Evolutionary conservation across 2,888 invertebrate species (phyloP).

Genomic region (Octodonta nipae): DNA sequence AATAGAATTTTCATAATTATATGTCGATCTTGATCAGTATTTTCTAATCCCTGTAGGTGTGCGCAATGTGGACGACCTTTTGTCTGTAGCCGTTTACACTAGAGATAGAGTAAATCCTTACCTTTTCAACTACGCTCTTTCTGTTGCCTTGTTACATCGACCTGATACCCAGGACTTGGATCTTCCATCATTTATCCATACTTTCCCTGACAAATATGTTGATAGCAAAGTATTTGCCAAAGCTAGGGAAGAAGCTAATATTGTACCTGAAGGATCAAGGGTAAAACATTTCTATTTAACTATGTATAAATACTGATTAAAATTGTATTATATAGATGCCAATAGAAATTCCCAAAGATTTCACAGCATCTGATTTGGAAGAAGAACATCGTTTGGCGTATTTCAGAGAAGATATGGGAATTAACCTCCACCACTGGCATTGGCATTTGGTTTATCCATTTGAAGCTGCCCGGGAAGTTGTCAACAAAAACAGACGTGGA

Average conservation of each 20-base stretch:
- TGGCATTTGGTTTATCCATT: conserved; percentile 83
- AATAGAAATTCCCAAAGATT: conserved; percentile 57
- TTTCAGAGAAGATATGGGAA: conserved; percentile 72
- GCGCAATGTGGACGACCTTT: conserved; percentile 53
- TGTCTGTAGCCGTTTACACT: conserved; percentile 53
- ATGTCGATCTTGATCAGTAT: background rate
- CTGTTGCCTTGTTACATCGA: conserved; percentile 63
- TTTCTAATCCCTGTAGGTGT: conserved; percentile 11
- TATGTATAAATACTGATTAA: too few species aligned
- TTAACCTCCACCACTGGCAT: conserved; percentile 84
- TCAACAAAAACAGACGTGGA: conserved; percentile 63
- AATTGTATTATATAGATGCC: conserved; percentile 48
- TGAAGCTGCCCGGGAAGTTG: conserved; percentile 47
- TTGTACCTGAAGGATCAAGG: conserved; percentile 48
- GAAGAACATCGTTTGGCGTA: conserved; percentile 71
- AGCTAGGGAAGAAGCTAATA: conserved; percentile 54
- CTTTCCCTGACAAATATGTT: conserved; percentile 72
- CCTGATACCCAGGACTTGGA: conserved; percentile 54
- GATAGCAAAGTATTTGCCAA: conserved; percentile 57
- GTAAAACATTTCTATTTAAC: too few species aligned
- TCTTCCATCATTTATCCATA: conserved; percentile 60
- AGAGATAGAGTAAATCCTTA: conserved; percentile 66
- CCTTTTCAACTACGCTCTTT: conserved; percentile 65
- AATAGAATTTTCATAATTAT: too few species aligned
- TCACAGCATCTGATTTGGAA: conserved; percentile 60